Percentiles rank a stretch among this genome's conserved stretches.
These are phyloP conservation scores for Rotaria socialis DNA, from an alignment of 2,888 invertebrate genomes.

Conservation along the genomic window DNA sequence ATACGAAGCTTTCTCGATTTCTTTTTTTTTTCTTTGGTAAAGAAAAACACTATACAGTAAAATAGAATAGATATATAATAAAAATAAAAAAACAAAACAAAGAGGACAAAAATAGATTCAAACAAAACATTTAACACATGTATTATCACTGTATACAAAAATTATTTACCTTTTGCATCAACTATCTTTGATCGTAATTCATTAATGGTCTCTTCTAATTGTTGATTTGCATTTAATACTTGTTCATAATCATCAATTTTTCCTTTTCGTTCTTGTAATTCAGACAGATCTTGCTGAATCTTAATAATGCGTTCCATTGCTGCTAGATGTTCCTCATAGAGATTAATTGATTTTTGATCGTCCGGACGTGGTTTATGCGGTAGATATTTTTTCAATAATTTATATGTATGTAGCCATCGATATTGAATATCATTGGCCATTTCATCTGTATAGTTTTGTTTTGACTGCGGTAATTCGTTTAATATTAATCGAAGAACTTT, in stretches of 20 bases:
- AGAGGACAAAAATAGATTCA: too few relatives aligned
- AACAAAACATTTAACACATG: not conserved
- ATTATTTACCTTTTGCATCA: not conserved
- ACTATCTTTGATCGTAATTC: not conserved
- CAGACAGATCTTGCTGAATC: not conserved
- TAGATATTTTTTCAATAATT: not conserved
- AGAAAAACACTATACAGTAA: not conserved
- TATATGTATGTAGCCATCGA: not conserved
- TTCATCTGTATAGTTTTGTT: not conserved
- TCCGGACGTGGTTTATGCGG: not conserved
- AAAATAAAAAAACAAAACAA: not conserved
- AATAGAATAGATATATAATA: not conserved
- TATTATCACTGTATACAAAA: not conserved
- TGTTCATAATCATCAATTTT: not conserved
- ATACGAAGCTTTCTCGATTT: not conserved
- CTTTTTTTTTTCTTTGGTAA: not conserved
- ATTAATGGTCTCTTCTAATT: not conserved
- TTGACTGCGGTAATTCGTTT: not conserved
- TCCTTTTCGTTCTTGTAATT: not conserved
- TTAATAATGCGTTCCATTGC: not conserved
- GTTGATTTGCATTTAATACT: not conserved
- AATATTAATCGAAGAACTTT: constrained; percentile 11
- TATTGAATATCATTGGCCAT: not conserved
- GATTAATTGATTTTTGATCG: not conserved
- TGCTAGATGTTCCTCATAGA: constrained; percentile 13